These are phyloP conservation scores for Parazoanthus swiftii DNA, from an alignment of 92 coral and sea anemone genomes.

Conservation along the genomic window DNA sequence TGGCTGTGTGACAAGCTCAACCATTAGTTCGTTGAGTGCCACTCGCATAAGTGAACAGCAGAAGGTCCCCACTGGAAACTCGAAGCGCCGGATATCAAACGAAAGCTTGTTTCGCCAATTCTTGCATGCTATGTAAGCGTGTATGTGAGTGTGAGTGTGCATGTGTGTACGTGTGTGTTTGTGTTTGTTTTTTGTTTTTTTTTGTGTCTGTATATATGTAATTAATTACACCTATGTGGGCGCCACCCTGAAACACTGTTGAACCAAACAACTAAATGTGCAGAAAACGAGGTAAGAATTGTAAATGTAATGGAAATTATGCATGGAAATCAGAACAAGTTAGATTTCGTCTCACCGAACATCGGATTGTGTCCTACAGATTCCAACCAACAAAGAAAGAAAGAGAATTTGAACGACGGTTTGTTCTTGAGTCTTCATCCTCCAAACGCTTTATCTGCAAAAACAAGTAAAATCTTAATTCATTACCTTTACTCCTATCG, in stretches of 20 bases:
- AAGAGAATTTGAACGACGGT: not conserved
- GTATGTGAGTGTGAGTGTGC: not conserved
- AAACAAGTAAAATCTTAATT: not conserved
- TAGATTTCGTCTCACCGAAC: not conserved
- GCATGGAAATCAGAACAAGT: not conserved
- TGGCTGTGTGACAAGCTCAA: no score
- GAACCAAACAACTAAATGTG: not conserved
- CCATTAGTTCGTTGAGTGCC: no score
- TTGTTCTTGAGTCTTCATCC: conserved; percentile 1
- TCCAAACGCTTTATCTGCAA: not conserved
- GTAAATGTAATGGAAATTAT: not conserved
- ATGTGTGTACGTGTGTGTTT: not conserved
- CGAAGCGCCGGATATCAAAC: no score
- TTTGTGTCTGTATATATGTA: not conserved
- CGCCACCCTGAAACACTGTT: not conserved
- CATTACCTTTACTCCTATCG: not conserved
- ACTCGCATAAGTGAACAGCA: no score
- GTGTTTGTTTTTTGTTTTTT: not conserved
- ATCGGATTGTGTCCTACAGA: not conserved
- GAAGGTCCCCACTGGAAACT: no score
- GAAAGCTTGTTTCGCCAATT: no score
- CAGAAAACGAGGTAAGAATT: not conserved
- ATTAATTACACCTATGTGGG: not conserved
- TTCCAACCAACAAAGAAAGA: not conserved
- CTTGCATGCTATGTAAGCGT: not conserved